Base-by-base conservation (phyloP, 2,797 vertebrate species). In the Spea hammondii region DNA sequence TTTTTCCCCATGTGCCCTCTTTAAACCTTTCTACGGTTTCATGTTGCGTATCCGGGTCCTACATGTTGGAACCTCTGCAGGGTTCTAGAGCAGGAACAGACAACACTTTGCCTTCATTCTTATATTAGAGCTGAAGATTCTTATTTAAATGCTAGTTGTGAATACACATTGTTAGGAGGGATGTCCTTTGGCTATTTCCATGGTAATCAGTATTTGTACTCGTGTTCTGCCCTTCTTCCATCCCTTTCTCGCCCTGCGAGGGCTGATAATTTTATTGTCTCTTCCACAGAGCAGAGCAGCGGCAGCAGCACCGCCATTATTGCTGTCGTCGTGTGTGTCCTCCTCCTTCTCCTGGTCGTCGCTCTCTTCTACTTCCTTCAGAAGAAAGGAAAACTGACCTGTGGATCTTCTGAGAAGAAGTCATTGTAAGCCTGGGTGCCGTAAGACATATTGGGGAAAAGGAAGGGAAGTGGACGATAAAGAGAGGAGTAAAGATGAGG, bases 251-350 rank as follows among this genome's bases (percentile, higher is more conserved):
- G 32, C 32, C 32, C 32, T 32, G 3, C 32, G 32, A 32, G 86
- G 85, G 5, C 47, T 67, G 12, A 68, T 12, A 2, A 11, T 6
- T 47, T 48, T 57, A 9, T 66, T 6, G 83, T 83, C 85, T 88
- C 86, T 73, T 91, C 91, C 13, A 90, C 92, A 73, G 87, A 85
- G 51, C 89, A 93, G 82, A 93, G 94, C 84, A 94, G 90, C 0
- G 94, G 95, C 55, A 92, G 93, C 83, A 92, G 92, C 11, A 87
- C 86, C 1, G 95, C 95, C 3, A 93, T 96, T 85, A 90, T 96
- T 14, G 95, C 95, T 0, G 95, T 96, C 85, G 95, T 96, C 17
- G 92, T 96, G 82, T 96, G 95, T 5, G 95, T 97, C 74, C 90
- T 95, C 65, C 90, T 97, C 74, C 91, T 97, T 64, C 93, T 97